A percentile compares a stretch with the other conserved stretches of the same genome.
Conservation (phyloP, 2,888 invertebrate genomes). For the Tridacna crocea region DNA sequence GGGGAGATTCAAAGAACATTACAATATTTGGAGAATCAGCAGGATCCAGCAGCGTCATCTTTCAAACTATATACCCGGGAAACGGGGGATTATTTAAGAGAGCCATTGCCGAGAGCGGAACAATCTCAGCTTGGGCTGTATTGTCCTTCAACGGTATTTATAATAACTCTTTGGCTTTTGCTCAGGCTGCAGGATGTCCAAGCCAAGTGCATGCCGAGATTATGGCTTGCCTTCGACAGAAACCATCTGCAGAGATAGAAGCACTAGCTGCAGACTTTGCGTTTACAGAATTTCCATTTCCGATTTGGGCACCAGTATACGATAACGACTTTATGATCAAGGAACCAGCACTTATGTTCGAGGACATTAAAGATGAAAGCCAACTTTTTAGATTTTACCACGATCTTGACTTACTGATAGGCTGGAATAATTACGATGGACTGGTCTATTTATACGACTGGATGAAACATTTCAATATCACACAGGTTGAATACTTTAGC, state of each 20-base stretch:
- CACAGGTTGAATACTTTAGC: background rate
- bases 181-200: conserved; percentile 9
- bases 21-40: conserved; percentile 70
- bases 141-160: background rate
- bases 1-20: conserved; percentile 56
- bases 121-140: conserved; percentile 30
- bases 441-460: background rate
- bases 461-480: background rate
- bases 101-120: conserved; percentile 68
- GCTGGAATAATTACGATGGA: conserved; percentile 34
- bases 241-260: conserved; percentile 1
- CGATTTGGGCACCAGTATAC: conserved; percentile 38
- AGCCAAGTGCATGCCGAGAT: background rate
- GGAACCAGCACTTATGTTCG: conserved; percentile 24
- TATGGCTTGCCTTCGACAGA: conserved; percentile 10
- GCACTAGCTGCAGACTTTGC: background rate
- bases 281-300: background rate
- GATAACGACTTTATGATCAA: conserved; percentile 35
- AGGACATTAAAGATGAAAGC: background rate
- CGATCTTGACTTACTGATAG: conserved; percentile 33
- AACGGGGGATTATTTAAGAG: conserved; percentile 62
- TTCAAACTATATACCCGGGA: conserved; percentile 57
- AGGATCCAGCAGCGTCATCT: conserved; percentile 60
- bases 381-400: conserved; percentile 15
- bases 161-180: conserved; percentile 17